These are phyloP conservation scores for Ceramica pisi DNA, from an alignment of 2,888 invertebrate genomes.

Conservation along the genomic window DNA sequence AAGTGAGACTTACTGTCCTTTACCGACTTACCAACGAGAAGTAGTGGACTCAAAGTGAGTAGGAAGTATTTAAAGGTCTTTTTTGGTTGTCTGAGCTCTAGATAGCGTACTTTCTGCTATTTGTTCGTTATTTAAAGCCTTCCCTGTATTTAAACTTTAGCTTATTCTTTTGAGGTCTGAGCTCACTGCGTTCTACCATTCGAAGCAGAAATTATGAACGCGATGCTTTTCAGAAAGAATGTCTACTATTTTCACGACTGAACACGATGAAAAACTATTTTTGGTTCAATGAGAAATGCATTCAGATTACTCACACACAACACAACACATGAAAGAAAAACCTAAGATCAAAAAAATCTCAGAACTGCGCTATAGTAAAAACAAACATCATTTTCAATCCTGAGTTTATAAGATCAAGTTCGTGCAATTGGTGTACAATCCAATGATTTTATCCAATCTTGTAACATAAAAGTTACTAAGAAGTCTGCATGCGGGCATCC, in stretches of 20 bases:
- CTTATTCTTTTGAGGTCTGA: slow-evolving; percentile 46
- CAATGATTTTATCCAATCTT: slow-evolving; percentile 76
- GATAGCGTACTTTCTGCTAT: slow-evolving; percentile 52
- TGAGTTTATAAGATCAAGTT: slow-evolving; percentile 56
- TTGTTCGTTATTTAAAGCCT: slow-evolving; percentile 52
- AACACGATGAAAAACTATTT: slow-evolving; percentile 46
- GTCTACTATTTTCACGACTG: slow-evolving; percentile 9
- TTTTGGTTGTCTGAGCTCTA: slow-evolving; percentile 62
- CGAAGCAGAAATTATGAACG: slow-evolving; percentile 9
- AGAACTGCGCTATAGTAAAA: slow-evolving; percentile 27
- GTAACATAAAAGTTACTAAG: slow-evolving; percentile 82
- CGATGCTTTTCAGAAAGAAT: slow-evolving; percentile 26
- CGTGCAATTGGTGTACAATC: slow-evolving; percentile 64
- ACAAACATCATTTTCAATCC: slow-evolving; percentile 36
- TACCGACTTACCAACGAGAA: slow-evolving; percentile 68
- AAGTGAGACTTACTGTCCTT: slow-evolving; percentile 82
- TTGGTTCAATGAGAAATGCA: slow-evolving; percentile 50
- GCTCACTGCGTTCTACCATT: slow-evolving; percentile 13
- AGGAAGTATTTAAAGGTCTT: slow-evolving; percentile 62
- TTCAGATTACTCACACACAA: slow-evolving; percentile 37
- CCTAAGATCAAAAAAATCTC: slow-evolving; percentile 30
- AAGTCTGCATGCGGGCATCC: slow-evolving; percentile 83
- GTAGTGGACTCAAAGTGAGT: slow-evolving; percentile 70
- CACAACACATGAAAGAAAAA: slow-evolving; percentile 41
- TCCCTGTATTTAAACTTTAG: slow-evolving; percentile 48